phyloP scores from a whole-genome alignment of 1,140 invertebrate species.

The Hormaphis cornu region DNA sequence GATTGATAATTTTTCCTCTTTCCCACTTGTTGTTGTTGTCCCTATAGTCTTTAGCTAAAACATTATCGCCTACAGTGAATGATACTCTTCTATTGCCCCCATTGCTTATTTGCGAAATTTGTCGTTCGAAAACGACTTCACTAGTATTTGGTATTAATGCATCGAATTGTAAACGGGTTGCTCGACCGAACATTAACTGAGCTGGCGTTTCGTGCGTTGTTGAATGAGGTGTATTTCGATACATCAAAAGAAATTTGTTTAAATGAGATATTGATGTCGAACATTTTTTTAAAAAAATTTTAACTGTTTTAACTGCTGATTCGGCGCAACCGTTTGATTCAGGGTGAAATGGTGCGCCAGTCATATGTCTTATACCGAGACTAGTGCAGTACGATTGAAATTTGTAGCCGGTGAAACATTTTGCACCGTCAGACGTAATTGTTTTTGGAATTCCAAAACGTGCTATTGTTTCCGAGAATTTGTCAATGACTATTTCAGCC shows the following conservation, averaged over 20 bases:
- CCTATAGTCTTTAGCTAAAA: background rate
- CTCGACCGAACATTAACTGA: conserved; percentile 22
- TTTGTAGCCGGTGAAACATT: conserved; percentile 36
- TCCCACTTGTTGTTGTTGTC: background rate
- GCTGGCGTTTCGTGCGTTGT: conserved; percentile 15
- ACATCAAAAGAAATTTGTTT: conserved; percentile 34
- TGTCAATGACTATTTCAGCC: conserved; percentile 28
- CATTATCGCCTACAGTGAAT: background rate
- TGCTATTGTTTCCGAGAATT: conserved; percentile 35
- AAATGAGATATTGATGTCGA: conserved; percentile 26
- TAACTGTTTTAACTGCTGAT: conserved; percentile 35
- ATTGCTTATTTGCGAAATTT: background rate
- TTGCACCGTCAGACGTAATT: conserved; percentile 39
- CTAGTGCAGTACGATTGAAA: conserved; percentile 36
- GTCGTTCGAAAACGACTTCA: background rate
- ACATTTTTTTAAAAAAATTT: conserved; percentile 33
- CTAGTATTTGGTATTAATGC: background rate
- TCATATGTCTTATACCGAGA: conserved; percentile 35
- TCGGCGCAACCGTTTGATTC: conserved; percentile 38
- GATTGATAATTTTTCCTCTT: background rate
- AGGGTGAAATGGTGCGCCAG: conserved; percentile 37
- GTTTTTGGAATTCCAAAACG: conserved; percentile 35
- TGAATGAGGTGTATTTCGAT: conserved; percentile 32
- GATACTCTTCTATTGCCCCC: background rate
- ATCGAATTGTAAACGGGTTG: background rate